Base-by-base conservation (phyloP, 2,113 vertebrate genomes). In the Scophthalmus maximus region DNA sequence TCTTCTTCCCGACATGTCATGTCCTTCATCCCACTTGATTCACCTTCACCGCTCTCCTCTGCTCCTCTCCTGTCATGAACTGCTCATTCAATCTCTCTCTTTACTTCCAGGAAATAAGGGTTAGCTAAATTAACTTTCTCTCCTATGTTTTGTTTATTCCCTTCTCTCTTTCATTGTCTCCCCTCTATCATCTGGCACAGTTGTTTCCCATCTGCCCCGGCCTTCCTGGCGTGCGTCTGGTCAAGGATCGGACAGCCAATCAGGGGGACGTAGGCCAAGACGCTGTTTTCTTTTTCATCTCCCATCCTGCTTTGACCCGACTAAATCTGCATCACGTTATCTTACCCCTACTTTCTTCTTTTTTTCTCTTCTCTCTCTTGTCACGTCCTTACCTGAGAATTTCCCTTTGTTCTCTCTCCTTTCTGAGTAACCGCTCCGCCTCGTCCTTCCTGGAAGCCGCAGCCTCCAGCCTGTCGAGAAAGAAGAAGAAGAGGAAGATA, bases 361-460 rank as follows among this genome's bases (percentile, higher is more conserved):
- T 47, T n/a, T 47, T 29, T 64, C 15, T 68, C 22, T 44, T 50
- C n/a, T 25, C 6, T 38, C 42, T 56, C 34, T 53, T 8, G 23
- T 18, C 38, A 7, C 71, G 73, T 83, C 29, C 91, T 94, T 84
- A 98, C 96, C 94, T 95, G 75, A 94, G 90, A 49, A 70, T 60
- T 61, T 94, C 85, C 4, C 87, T 80, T 36, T 87, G 87, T 46
- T 78, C 87, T 5, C 76, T 82, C 68, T 93, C 91, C 74, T 84
- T 76, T 46, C 90, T 87, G 73, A 96, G 92, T 40, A 94, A 84
- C 32, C 68, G 71, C 51, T 93, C 83, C 47, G 89, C 79, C 77
- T 87, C 84, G 51, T 38, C 79, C 78, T 93, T 67, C 18, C 90
- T 87, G 49, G 87, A 79, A 70, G 84, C 88, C 59, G 88, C 12